A percentile compares a stretch with the other conserved stretches of the same genome.
phyloP scores from a whole-genome alignment of 30 jellyfish, hydroid and myxozoan genomes.

The Aurelia sp. region DNA sequence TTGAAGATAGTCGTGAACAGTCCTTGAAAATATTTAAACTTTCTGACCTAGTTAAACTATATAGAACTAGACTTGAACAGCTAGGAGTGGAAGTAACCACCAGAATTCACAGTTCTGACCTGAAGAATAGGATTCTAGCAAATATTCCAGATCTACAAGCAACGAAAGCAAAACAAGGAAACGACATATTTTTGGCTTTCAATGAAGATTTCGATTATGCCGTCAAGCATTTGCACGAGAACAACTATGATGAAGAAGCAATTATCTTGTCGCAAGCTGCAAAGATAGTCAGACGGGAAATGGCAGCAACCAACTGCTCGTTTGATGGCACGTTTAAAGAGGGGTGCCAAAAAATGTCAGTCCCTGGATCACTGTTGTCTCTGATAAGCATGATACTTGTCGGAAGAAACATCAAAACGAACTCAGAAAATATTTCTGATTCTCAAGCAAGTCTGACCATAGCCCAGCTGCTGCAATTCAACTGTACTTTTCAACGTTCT shows the following conservation, averaged over 20 bases:
- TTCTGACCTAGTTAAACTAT: conserved; percentile 5
- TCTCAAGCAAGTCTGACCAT: conserved; percentile 21
- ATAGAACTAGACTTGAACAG: conserved; percentile 4
- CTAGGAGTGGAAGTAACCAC: conserved; percentile 23
- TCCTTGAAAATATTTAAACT: conserved; percentile 5
- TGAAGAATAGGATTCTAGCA: conserved; percentile 5
- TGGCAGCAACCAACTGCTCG: neutral
- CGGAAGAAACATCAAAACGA: conserved; percentile 11
- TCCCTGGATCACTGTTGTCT: conserved; percentile 14
- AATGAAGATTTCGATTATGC: conserved; percentile 19
- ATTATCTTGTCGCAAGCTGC: conserved; percentile 35
- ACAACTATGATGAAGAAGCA: conserved; percentile 35
- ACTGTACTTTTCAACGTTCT: conserved; percentile 9
- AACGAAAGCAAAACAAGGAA: conserved; percentile 24
- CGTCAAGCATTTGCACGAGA: conserved; percentile 11
- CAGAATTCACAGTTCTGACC: conserved; percentile 1
- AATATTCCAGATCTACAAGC: conserved; percentile 27
- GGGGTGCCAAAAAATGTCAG: conserved; percentile 2
- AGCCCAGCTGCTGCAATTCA: conserved; percentile 17
- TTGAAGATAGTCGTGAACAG: conserved; percentile 7
- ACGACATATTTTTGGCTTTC: conserved; percentile 6
- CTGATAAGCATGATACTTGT: conserved; percentile 10
- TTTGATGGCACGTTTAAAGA: conserved; percentile 18
- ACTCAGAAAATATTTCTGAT: conserved; percentile 8
- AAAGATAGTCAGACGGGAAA: conserved; percentile 19